Evolutionary conservation across 1,140 invertebrate genomes (phyloP).

Genomic region (Nephotettix cincticeps): DNA sequence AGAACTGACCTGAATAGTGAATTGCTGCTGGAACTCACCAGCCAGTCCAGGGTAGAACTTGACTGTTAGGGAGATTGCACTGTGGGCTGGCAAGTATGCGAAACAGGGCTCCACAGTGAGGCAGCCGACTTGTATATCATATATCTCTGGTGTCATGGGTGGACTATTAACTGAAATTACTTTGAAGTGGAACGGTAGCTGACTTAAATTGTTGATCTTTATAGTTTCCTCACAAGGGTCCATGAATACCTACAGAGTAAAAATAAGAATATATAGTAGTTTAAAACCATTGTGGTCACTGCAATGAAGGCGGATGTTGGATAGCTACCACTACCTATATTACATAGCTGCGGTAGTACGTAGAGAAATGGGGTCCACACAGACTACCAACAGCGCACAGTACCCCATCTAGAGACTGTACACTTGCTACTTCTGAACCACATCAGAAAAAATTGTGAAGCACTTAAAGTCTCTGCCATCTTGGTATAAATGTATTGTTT

Average conservation of each 20-base stretch:
- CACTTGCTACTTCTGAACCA: too few relatives aligned
- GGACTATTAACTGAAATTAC: not conserved
- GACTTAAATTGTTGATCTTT: not conserved
- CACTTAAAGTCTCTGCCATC: too few relatives aligned
- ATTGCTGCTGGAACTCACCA: slow-evolving; percentile 11
- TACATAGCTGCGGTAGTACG: too few relatives aligned
- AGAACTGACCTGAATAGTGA: not conserved
- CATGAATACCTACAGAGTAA: not conserved
- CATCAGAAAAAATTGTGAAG: too few relatives aligned
- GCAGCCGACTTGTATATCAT: not conserved
- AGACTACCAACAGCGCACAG: too few relatives aligned
- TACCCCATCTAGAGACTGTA: too few relatives aligned
- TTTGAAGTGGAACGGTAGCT: not conserved
- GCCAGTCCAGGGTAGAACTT: not conserved
- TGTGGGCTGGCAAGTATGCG: not conserved
- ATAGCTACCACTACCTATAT: too few relatives aligned
- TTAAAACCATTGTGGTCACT: too few relatives aligned
- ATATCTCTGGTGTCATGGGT: not conserved
- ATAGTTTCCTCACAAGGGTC: slow-evolving; percentile 1
- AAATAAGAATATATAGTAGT: too few relatives aligned
- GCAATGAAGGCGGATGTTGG: too few relatives aligned
- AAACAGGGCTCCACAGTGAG: not conserved
- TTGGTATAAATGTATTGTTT: too few relatives aligned
- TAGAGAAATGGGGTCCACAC: too few relatives aligned
- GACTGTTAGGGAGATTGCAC: not conserved